Percentiles rank a stretch among this genome's conserved stretches.
phyloP scores from a whole-genome alignment of 2,113 vertebrate genomes.

The Nyctereutes procyonoides region DNA sequence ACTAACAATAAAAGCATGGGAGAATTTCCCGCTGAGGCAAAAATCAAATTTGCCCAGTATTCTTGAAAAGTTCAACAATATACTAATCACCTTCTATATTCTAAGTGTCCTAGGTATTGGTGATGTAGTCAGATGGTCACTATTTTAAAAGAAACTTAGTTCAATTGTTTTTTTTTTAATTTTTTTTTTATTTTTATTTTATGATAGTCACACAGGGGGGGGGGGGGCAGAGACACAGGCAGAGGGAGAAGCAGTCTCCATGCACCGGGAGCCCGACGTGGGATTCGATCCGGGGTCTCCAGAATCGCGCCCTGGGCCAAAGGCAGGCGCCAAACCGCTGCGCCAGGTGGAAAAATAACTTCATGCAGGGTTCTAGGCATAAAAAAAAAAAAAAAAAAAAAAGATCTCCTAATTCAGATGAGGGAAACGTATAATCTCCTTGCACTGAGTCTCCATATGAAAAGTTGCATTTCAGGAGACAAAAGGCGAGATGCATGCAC shows the following conservation, averaged over 20 bases:
- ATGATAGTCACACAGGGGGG: too few relatives aligned
- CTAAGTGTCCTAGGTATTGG: background rate
- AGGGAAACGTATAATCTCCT: background rate
- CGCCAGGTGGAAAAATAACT: background rate
- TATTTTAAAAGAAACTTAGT: background rate
- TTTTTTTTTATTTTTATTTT: too few relatives aligned
- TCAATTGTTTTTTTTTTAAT: too few relatives aligned
- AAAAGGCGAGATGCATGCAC: background rate
- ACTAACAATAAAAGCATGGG: background rate
- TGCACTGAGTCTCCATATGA: background rate
- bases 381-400: background rate
- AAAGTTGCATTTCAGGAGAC: background rate
- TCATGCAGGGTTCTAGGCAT: background rate
- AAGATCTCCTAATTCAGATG: background rate
- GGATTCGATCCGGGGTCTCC: too few relatives aligned
- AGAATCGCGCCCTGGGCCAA: too few relatives aligned
- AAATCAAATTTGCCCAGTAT: background rate
- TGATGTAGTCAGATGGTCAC: background rate
- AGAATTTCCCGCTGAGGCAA: background rate
- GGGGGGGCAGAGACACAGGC: too few relatives aligned
- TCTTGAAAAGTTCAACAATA: background rate
- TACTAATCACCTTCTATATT: background rate
- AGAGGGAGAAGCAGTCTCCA: too few relatives aligned
- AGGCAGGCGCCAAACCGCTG: too few relatives aligned
- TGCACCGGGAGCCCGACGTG: too few relatives aligned